Conservation (phyloP, 2,113 vertebrate species). For the Symphodus melops region DNA sequence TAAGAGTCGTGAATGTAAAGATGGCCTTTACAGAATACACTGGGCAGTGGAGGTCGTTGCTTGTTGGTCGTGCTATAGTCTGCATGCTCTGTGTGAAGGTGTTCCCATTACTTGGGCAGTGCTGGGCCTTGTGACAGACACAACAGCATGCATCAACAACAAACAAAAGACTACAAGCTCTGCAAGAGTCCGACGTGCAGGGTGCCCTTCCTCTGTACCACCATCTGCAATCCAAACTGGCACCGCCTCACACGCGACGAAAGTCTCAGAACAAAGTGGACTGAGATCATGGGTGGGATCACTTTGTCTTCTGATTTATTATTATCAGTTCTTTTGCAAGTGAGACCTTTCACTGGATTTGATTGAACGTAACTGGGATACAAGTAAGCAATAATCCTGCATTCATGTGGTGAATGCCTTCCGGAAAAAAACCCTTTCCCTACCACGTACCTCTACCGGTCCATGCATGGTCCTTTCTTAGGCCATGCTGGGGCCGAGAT, state of each 20-base stretch:
- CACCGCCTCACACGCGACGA: not conserved
- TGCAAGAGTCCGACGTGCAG: not conserved
- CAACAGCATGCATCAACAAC: not conserved
- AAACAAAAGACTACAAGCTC: not conserved
- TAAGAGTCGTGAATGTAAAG: constrained; percentile 1
- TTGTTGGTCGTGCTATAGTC: not conserved
- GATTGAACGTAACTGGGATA: too few relatives aligned
- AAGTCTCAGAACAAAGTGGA: not conserved
- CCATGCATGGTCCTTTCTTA: too few relatives aligned
- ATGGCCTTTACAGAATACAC: not conserved
- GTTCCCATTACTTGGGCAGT: not conserved
- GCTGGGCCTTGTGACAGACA: not conserved
- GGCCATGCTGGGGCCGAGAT: too few relatives aligned
- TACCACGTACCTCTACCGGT: too few relatives aligned
- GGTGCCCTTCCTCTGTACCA: not conserved
- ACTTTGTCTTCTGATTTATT: too few relatives aligned
- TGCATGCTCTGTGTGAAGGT: not conserved
- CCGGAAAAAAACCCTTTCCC: too few relatives aligned
- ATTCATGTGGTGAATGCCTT: too few relatives aligned
- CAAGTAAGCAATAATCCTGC: too few relatives aligned
- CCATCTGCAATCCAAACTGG: not conserved
- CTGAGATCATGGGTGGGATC: not conserved
- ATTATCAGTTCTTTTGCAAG: too few relatives aligned
- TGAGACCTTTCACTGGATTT: too few relatives aligned
- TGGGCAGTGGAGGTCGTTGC: not conserved